Conservation (phyloP, 1,140 invertebrate species). For the Cyclargus thomasi region DNA sequence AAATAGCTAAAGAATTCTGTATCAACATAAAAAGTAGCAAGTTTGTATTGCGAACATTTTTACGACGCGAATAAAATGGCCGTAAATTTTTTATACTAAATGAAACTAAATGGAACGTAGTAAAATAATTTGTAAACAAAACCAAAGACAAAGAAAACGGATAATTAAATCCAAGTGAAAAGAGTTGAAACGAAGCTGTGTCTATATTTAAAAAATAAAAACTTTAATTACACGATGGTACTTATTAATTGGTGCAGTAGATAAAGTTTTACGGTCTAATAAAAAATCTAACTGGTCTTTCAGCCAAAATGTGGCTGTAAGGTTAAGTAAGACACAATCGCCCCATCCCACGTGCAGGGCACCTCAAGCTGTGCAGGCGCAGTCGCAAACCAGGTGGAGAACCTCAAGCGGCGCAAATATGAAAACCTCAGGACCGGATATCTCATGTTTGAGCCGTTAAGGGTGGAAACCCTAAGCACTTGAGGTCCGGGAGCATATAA, state of each 20-base stretch:
- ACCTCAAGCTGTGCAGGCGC: too few species aligned
- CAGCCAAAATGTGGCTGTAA: not conserved
- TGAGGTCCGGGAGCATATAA: too few species aligned
- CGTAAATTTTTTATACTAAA: not conserved
- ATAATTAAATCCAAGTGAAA: constrained; percentile 66
- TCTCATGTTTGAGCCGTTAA: too few species aligned
- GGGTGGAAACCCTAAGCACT: too few species aligned
- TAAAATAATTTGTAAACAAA: constrained; percentile 26
- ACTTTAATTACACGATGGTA: not conserved
- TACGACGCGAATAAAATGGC: not conserved
- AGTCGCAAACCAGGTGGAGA: too few species aligned
- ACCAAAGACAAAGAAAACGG: constrained; percentile 64
- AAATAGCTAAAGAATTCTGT: not conserved
- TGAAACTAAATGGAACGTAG: not conserved
- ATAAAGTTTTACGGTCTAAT: not conserved
- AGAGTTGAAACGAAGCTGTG: constrained; percentile 62
- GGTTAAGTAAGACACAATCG: not conserved
- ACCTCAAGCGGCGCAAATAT: too few species aligned
- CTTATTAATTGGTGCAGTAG: not conserved
- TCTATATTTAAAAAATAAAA: not conserved
- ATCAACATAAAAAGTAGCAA: not conserved
- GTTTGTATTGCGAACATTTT: not conserved
- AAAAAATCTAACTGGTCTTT: not conserved
- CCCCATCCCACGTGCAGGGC: too few species aligned
- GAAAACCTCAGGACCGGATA: too few species aligned